A percentile compares a stretch with the other conserved stretches of the same genome.
Evolutionary conservation across 2,888 invertebrate species (phyloP).

Genomic region (Phortica okadai): DNA sequence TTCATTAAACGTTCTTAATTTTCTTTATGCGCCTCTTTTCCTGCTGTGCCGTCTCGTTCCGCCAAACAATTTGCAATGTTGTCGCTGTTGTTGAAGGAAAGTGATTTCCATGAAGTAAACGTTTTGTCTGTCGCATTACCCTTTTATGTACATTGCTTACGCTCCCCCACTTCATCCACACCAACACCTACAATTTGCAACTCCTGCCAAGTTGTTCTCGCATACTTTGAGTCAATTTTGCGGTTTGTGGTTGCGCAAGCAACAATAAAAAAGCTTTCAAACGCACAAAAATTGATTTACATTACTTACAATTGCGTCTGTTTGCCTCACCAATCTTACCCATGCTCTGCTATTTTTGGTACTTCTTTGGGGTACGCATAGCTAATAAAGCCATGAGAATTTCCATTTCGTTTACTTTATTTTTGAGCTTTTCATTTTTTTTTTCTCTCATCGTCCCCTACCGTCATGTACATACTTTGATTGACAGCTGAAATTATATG

Average conservation of each 20-base stretch:
- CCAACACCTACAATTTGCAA: background rate
- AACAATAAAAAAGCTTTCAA: background rate
- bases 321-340: too few relatives aligned
- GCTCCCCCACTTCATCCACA: background rate
- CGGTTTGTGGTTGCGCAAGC: constrained; percentile 8
- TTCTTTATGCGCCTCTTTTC: constrained; percentile 34
- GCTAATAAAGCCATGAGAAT: constrained; percentile 13
- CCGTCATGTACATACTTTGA: constrained; percentile 49
- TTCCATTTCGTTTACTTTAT: constrained; percentile 5
- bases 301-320: background rate
- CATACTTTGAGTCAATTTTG: constrained; percentile 43
- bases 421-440: background rate
- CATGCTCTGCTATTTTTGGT: too few relatives aligned
- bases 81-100: constrained; percentile 5
- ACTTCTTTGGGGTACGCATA: background rate
- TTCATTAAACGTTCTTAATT: constrained; percentile 45
- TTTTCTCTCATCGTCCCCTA: background rate
- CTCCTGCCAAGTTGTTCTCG: background rate
- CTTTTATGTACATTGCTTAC: background rate
- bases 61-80: background rate
- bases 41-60: background rate
- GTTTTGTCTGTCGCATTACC: background rate
- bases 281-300: constrained; percentile 10
- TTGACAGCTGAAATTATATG: constrained; percentile 53
- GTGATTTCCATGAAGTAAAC: constrained; percentile 47